Conservation (phyloP, 2,888 invertebrate genomes). For the Sesia bembeciformis region DNA sequence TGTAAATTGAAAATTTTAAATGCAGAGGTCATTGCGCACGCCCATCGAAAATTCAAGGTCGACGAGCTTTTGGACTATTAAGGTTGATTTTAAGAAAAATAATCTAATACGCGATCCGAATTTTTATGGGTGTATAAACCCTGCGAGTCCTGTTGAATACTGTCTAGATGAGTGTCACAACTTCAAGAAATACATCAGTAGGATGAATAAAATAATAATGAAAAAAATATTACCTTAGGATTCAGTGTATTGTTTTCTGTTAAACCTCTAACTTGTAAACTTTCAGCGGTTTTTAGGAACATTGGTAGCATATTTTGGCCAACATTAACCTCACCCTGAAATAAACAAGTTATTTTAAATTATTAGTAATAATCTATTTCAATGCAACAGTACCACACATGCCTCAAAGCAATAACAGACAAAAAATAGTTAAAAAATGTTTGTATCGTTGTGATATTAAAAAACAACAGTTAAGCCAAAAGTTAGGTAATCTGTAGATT, state of each 20-base stretch:
- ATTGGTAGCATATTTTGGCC: constrained; percentile 92
- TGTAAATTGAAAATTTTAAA: not conserved
- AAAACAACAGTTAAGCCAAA: constrained; percentile 3
- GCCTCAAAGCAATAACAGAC: no score
- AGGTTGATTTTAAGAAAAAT: not conserved
- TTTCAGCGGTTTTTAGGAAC: constrained; percentile 94
- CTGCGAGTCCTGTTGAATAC: not conserved
- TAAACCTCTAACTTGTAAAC: constrained; percentile 90
- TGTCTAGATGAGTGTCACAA: not conserved
- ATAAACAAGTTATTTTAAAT: constrained; percentile 7
- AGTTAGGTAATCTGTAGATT: constrained; percentile 2
- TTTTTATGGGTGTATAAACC: not conserved
- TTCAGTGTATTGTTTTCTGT: constrained; percentile 86
- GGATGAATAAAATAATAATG: not conserved
- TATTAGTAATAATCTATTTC: not conserved
- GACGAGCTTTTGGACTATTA: constrained; percentile 6
- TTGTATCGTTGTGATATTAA: not conserved
- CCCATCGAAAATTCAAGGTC: constrained; percentile 25
- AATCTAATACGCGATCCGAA: not conserved
- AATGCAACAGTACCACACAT: not conserved
- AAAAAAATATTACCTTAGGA: constrained; percentile 55
- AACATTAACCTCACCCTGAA: constrained; percentile 87
- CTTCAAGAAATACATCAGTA: not conserved
- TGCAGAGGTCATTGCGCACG: constrained; percentile 20
- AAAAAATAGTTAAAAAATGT: no score